A percentile compares a stretch with the other conserved stretches of the same genome.
phyloP scores from a whole-genome alignment of 2,797 vertebrate genomes.

The Oryzias sinensis region DNA sequence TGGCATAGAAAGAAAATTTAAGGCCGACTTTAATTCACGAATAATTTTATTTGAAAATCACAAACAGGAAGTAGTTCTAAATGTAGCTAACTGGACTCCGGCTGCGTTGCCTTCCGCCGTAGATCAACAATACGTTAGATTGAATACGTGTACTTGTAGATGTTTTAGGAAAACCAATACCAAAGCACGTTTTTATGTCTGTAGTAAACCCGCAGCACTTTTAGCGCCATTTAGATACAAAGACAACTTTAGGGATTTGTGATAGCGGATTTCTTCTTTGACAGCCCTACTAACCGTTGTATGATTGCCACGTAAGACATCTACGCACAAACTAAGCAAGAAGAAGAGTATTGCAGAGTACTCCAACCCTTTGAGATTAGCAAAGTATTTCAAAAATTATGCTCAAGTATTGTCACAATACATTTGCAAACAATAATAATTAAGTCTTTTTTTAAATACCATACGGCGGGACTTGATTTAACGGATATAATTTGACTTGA shows the following conservation, averaged over 20 bases:
- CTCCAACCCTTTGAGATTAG: not conserved
- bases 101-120: conserved; percentile 35
- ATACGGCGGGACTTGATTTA: conserved; percentile 13
- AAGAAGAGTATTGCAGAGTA: conserved; percentile 38
- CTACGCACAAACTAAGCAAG: conserved; percentile 54
- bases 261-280: conserved; percentile 39
- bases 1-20: no score
- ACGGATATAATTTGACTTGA: conserved; percentile 16
- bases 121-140: conserved; percentile 19
- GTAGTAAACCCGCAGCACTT: not conserved
- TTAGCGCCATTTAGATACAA: not conserved
- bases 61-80: conserved; percentile 39
- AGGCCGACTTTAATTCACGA: accelerated
- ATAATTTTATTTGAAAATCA: conserved; percentile 46
- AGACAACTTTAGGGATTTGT: conserved; percentile 41
- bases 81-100: not conserved
- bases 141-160: conserved; percentile 8
- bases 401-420: accelerated
- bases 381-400: no score
- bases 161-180: not conserved
- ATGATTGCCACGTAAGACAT: conserved; percentile 86
- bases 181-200: no score
- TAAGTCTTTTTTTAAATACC: not conserved
- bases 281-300: conserved; percentile 63
- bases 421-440: not conserved